Evolutionary conservation across 2,113 vertebrate genomes (phyloP).

Genomic region (Vombatus ursinus): DNA sequence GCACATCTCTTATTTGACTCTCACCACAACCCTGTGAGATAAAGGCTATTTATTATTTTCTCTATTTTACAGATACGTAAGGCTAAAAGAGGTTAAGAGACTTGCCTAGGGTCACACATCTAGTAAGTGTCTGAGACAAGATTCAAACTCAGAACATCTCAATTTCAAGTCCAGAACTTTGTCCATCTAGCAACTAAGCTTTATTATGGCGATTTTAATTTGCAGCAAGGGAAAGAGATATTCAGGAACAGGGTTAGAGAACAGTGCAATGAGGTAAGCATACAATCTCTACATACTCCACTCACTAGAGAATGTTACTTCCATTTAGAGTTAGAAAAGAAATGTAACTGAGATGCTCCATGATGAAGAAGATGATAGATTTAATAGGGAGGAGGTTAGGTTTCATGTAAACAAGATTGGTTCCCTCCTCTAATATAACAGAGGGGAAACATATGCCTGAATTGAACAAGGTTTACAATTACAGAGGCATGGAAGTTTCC

Average conservation of each 20-base stretch:
- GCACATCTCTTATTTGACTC: neutral
- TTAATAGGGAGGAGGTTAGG: neutral
- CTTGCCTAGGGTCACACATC: neutral
- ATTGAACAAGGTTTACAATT: neutral
- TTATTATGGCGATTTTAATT: no score
- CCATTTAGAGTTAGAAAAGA: neutral
- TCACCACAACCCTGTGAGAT: neutral
- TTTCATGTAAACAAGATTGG: neutral
- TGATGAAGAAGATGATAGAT: neutral
- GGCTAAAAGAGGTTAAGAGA: neutral
- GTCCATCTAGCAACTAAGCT: no score
- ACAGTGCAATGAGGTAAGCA: neutral
- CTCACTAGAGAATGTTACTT: neutral
- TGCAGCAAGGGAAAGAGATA: no score
- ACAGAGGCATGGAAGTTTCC: neutral
- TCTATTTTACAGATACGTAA: neutral
- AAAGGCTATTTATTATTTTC: no score
- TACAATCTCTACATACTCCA: neutral
- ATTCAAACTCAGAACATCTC: no score
- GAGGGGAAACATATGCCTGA: neutral
- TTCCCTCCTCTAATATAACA: neutral
- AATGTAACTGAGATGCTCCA: neutral
- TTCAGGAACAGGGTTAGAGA: no score
- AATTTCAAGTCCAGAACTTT: no score
- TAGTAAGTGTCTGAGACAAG: neutral